Percentiles rank a stretch among this genome's conserved stretches.
These are phyloP conservation scores for Caradrina kadenii DNA, from an alignment of 2,888 invertebrate genomes.

Conservation along the genomic window DNA sequence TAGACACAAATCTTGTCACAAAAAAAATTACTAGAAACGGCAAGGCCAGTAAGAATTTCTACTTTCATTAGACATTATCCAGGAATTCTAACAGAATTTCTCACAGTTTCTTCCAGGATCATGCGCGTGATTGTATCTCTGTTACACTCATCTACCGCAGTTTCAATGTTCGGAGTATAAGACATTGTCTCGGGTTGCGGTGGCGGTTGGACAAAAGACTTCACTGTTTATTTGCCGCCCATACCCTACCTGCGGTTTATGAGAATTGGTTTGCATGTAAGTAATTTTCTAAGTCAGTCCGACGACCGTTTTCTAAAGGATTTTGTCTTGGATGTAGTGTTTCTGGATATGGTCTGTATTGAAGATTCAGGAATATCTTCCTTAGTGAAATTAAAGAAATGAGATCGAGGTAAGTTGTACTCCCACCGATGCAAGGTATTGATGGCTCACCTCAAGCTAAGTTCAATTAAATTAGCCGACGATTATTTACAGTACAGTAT, in stretches of 20 bases:
- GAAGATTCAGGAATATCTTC: not conserved
- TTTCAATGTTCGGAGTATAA: constrained; percentile 74
- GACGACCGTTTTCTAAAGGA: constrained; percentile 80
- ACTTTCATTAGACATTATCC: not conserved
- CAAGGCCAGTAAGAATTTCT: not conserved
- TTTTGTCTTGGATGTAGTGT: constrained; percentile 54
- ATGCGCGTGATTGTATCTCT: not conserved
- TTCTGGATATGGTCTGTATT: constrained; percentile 55
- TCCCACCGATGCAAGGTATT: too few relatives aligned
- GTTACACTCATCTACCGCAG: constrained; percentile 23
- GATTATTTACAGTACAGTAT: too few relatives aligned
- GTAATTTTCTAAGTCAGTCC: constrained; percentile 87
- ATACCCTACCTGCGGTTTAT: constrained; percentile 84
- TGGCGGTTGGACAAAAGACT: constrained; percentile 84
- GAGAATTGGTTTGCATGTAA: constrained; percentile 87
- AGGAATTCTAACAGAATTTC: not conserved
- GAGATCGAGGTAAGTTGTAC: too few relatives aligned
- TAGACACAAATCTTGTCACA: too few relatives aligned
- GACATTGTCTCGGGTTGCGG: constrained; percentile 87
- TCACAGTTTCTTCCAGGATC: not conserved
- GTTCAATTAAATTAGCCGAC: too few relatives aligned
- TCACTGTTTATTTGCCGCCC: constrained; percentile 85
- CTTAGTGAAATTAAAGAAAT: too few relatives aligned
- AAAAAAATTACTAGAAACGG: too few relatives aligned
- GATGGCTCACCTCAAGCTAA: too few relatives aligned